Evolutionary conservation across 1,140 invertebrate genomes (phyloP).

Genomic region (Anastrepha obliqua): DNA sequence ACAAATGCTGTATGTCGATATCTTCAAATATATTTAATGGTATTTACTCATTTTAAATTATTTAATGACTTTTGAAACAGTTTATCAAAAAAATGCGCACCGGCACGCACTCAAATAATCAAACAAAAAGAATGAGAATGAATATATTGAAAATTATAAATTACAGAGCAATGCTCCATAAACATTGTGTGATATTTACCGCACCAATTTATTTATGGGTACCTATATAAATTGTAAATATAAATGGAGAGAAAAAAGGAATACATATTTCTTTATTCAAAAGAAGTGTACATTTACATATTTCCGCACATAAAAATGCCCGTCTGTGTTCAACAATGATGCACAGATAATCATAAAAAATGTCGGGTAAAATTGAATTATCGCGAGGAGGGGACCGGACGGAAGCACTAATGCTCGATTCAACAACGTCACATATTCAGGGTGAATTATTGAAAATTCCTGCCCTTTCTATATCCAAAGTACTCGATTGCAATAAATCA

Average conservation of each 20-base stretch:
- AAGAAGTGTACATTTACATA: not conserved
- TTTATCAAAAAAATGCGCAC: not conserved
- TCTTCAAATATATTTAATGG: not conserved
- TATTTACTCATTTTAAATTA: not conserved
- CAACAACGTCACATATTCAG: constrained; percentile 6
- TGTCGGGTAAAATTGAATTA: constrained; percentile 22
- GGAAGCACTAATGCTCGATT: constrained; percentile 14
- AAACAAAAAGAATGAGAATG: not conserved
- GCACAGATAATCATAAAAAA: constrained; percentile 29
- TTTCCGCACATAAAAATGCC: not conserved
- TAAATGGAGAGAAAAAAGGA: no score
- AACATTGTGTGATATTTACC: no score
- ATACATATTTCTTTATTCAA: not conserved
- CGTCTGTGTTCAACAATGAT: not conserved
- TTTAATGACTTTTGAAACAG: not conserved
- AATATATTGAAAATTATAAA: no score
- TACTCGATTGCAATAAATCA: constrained; percentile 38
- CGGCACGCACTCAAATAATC: not conserved
- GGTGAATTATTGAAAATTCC: constrained; percentile 34
- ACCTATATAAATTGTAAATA: no score
- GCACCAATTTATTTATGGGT: no score
- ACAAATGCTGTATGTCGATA: not conserved
- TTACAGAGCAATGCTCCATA: no score
- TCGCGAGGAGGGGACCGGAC: not conserved
- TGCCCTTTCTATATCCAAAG: not conserved